Base-by-base conservation (phyloP, 2,888 invertebrate species). In the Tribolium freemani region DNA sequence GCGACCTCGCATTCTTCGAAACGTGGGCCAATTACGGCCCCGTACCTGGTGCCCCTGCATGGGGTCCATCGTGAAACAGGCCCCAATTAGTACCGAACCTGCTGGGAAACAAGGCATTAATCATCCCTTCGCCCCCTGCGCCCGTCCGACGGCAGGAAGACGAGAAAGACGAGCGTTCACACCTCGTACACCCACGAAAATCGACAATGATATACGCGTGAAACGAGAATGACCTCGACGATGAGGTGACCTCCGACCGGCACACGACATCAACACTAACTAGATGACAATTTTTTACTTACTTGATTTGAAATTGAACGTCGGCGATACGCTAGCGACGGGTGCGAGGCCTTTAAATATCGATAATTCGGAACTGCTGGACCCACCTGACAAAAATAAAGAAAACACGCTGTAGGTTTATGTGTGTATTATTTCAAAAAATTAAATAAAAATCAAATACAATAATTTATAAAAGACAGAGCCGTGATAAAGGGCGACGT, bases 41-140 rank as follows among this genome's bases (percentile, higher is more conserved):
- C 75, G 71, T 77, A 77, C 72, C 73, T 54, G 73, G 71, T 60
- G 75, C 72, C 79, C 10, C 48, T 70, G 76, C 77, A 78, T 78
- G 81, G 77, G 81, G 78, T 76, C 77, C 76, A 60, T 21, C 61
- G 56, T 72, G 69, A 71, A 71, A 75, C 76, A 75, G 79, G 77
- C 83, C 84, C 86, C 86, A 86, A 86, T 86, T 86, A 86, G 86
- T 84, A 82, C 79, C 79, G 77, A 82, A 78, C 85, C 84, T 80
- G 86, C 85, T 85, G 86, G 76, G 86, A 85, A 82, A 86, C 86
- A 86, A 84, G 84, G 83, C 84, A 85, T 85, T 84, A 85, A 80
- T 71, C 75, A 26, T 26, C 75, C 76, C 75, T 61, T 48, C 58
- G 61, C 38, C 56, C 46, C 20, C 70, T 50, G n/a, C 58, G 26